Evolutionary conservation across 2,113 vertebrate genomes (phyloP).

Genomic region (Procavia capensis): DNA sequence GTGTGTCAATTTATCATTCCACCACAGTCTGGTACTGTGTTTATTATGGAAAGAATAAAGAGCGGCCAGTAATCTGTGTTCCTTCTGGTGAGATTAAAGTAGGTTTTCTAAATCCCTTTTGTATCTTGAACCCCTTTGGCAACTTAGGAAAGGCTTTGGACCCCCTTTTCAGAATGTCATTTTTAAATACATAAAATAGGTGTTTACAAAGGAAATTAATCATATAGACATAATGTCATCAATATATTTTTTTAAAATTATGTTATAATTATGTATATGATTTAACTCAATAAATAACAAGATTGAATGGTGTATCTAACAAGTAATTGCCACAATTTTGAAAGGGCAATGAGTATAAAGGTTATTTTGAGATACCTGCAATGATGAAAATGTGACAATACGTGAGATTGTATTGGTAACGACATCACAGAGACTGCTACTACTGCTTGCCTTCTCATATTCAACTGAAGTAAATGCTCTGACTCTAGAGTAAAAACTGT

Average conservation of each 20-base stretch:
- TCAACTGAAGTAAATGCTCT: background rate
- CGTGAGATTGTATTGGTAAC: background rate
- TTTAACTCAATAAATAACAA: background rate
- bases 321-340: background rate
- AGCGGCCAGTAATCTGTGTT: background rate
- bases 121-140: background rate
- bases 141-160: background rate
- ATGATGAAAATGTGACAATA: background rate
- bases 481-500: background rate
- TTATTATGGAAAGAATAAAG: background rate
- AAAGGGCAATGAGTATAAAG: background rate
- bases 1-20: background rate
- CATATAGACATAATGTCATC: background rate
- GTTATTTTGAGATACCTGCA: background rate
- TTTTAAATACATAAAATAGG: slow-evolving; percentile 7
- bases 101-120: background rate
- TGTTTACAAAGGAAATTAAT: background rate
- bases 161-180: background rate
- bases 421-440: background rate
- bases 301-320: background rate
- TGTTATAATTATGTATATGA: background rate
- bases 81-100: background rate
- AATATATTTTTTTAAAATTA: slow-evolving; percentile 1
- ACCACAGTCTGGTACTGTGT: background rate
- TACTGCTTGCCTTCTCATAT: background rate